phyloP scores from a whole-genome alignment of 2,888 invertebrate species.

The Agonopterix alstromeriana region DNA sequence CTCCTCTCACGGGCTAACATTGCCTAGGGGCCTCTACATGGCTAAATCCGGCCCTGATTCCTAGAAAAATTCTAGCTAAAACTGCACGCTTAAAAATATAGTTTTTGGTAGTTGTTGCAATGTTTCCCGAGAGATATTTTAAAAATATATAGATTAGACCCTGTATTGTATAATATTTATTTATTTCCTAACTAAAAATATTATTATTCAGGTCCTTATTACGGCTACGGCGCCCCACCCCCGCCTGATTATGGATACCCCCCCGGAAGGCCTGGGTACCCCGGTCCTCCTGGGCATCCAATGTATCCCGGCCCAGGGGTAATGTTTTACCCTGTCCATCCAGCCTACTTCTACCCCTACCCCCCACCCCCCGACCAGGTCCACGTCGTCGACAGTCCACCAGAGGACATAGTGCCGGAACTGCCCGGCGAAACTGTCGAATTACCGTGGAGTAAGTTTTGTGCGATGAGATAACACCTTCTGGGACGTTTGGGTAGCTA shows the following conservation, averaged over 20 bases:
- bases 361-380: constrained; percentile 30
- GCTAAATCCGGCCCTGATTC: too few species aligned
- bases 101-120: too few species aligned
- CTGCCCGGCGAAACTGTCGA: constrained; percentile 69
- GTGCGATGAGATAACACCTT: constrained; percentile 42
- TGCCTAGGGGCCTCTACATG: too few species aligned
- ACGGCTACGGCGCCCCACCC: constrained; percentile 54
- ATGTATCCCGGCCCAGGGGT: constrained; percentile 43
- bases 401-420: constrained; percentile 46
- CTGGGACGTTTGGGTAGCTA: background rate
- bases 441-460: constrained; percentile 69
- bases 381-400: constrained; percentile 40
- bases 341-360: constrained; percentile 63
- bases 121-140: too few species aligned
- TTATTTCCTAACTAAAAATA: too few species aligned
- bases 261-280: constrained; percentile 24
- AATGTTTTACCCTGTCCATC: constrained; percentile 58
- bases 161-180: too few species aligned
- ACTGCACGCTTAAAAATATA: too few species aligned
- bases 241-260: constrained; percentile 25
- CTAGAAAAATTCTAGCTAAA: too few species aligned
- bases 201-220: constrained; percentile 33
- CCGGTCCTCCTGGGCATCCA: constrained; percentile 25
- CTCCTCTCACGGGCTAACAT: too few species aligned
- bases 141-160: too few species aligned